These are phyloP conservation scores for Noctuana brunneofusca DNA, from an alignment of 2,888 invertebrate genomes.

Conservation along the genomic window DNA sequence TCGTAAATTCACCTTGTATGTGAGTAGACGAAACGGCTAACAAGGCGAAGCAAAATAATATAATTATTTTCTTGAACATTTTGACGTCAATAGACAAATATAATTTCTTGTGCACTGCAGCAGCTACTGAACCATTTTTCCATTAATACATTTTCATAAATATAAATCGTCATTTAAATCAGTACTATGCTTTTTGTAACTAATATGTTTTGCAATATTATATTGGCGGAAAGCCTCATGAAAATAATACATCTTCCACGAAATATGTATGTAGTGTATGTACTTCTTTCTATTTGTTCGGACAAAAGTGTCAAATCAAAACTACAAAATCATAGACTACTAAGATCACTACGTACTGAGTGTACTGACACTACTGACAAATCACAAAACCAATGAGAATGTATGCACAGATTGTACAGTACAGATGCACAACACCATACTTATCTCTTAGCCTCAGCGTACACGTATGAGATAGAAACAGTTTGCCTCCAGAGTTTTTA, in stretches of 20 bases:
- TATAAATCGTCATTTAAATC: slow-evolving; percentile 9
- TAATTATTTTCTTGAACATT: slow-evolving; percentile 62
- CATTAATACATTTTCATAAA: slow-evolving; percentile 8
- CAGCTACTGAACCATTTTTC: slow-evolving; percentile 16
- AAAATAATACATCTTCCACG: slow-evolving; percentile 19
- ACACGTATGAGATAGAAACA: too few relatives aligned
- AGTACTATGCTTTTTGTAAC: slow-evolving; percentile 1
- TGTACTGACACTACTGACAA: too few relatives aligned
- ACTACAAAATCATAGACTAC: too few relatives aligned
- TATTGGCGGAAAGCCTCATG: slow-evolving; percentile 4
- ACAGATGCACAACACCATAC: too few relatives aligned
- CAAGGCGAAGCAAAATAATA: slow-evolving; percentile 56
- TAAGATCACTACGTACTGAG: too few relatives aligned
- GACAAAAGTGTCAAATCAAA: too few relatives aligned
- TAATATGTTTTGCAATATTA: slow-evolving; percentile 12
- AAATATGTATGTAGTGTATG: not conserved
- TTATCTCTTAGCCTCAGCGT: too few relatives aligned
- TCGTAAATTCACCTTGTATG: slow-evolving; percentile 73
- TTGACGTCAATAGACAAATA: slow-evolving; percentile 42
- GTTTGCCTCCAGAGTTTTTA: too few relatives aligned
- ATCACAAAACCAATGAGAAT: too few relatives aligned
- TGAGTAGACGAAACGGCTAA: slow-evolving; percentile 60
- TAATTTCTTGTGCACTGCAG: slow-evolving; percentile 9
- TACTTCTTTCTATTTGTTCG: too few relatives aligned
- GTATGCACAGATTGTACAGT: too few relatives aligned